A percentile compares a stretch with the other conserved stretches of the same genome.
Conservation (phyloP, 2,888 invertebrate genomes). For the Parascotia fuliginaria region DNA sequence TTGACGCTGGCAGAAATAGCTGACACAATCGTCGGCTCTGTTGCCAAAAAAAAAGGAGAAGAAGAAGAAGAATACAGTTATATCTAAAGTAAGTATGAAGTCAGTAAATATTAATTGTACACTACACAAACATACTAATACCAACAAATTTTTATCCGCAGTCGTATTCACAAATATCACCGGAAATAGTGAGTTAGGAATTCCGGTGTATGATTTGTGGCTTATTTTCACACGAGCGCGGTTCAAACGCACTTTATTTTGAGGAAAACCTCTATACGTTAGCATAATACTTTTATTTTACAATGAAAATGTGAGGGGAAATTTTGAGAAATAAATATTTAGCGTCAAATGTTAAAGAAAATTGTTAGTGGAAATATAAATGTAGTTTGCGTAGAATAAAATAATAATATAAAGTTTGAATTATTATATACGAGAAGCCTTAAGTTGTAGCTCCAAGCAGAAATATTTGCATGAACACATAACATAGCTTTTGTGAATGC, state of each 20-base stretch:
- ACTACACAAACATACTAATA: conserved; percentile 25
- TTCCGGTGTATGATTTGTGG: conserved; percentile 87
- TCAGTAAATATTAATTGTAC: too few species aligned
- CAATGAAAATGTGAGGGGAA: conserved; percentile 15
- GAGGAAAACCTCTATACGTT: conserved; percentile 17
- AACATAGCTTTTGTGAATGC: too few species aligned
- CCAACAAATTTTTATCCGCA: conserved; percentile 18
- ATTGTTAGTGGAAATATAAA: not conserved
- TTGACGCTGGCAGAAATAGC: too few species aligned
- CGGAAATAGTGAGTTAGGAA: conserved; percentile 84
- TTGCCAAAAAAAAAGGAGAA: too few species aligned
- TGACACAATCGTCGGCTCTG: too few species aligned
- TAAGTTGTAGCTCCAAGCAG: too few species aligned
- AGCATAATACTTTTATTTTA: conserved; percentile 20
- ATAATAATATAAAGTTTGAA: too few species aligned
- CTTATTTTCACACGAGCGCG: conserved; percentile 48
- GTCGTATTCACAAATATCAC: conserved; percentile 36
- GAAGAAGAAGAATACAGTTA: too few species aligned
- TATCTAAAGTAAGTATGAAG: too few species aligned
- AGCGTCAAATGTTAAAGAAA: conserved; percentile 12
- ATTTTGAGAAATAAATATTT: conserved; percentile 3
- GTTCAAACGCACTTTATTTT: conserved; percentile 29
- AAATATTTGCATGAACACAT: too few species aligned
- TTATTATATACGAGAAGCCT: too few species aligned
- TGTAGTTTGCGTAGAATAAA: not conserved